Percentiles rank a stretch among this genome's conserved stretches.
These are phyloP conservation scores for Falco rusticolus DNA, from an alignment of 2,797 vertebrate genomes.

Conservation along the genomic window DNA sequence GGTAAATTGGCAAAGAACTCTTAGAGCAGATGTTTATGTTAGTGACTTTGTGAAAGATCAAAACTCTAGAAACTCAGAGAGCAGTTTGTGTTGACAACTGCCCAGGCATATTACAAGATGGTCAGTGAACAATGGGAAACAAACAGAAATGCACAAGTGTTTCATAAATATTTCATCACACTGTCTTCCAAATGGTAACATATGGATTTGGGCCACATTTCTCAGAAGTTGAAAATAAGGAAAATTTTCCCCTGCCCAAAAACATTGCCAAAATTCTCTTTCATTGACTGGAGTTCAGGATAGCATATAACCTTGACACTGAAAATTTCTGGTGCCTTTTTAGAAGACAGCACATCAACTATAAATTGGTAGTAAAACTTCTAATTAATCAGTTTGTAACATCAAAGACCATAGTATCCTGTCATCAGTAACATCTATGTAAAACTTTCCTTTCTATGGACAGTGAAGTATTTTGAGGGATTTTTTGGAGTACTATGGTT, in stretches of 20 bases:
- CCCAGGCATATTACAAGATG: neutral
- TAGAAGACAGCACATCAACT: neutral
- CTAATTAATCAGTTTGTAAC: neutral
- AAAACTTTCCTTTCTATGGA: neutral
- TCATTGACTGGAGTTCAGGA: neutral
- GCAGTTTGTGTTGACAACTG: neutral
- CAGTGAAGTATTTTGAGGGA: neutral
- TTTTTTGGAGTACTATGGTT: neutral
- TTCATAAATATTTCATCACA: constrained; percentile 5
- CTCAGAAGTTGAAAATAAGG: neutral
- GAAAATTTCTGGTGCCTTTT: neutral
- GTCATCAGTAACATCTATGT: neutral
- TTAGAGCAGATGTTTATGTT: neutral
- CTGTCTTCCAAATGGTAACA: neutral
- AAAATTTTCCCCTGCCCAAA: neutral
- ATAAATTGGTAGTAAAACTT: neutral
- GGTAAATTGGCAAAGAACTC: neutral
- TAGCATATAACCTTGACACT: neutral
- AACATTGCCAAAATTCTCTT: neutral
- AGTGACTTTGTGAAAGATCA: neutral
- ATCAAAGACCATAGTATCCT: neutral
- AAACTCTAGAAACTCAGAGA: neutral
- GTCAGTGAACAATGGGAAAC: neutral
- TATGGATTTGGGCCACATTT: fast-evolving
- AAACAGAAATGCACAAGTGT: neutral